Base-by-base conservation (phyloP, 2,888 invertebrate species). In the Melinaea marsaeus region DNA sequence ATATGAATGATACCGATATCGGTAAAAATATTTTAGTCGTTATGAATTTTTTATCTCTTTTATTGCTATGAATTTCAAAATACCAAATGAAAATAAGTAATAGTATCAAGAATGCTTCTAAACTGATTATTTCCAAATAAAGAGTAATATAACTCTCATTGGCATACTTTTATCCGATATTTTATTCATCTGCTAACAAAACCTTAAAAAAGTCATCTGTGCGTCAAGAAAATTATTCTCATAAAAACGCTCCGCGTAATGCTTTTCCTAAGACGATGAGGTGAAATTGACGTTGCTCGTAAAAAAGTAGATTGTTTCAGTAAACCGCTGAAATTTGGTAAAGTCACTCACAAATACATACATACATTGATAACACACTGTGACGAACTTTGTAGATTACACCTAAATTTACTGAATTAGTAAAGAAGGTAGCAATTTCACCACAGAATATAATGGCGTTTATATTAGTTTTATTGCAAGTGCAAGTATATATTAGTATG, bases 281-380 rank as follows among this genome's bases (percentile, higher is more conserved):
- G 75, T 73, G 79, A 83, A 84, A 85, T 83, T 85, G 84, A 85
- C 84, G 81, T 77, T 69, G 75, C 73, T 79, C 83, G 80, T 84
- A 85, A 85, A 85, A 84, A 80, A 22, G 78, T 79, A 82, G 78
- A 80, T 80, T 75, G 22, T 22, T 22, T 22, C 22, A 22, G 22
- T 22, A 22, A 22, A 22, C 22, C 22, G 22, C 22, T 22, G 78
- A 74, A 22, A 22, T 74, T 72, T 76, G 75, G 75, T 75, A 81
- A 81, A 79, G 79, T 79, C 81, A 59, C 69, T 66, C 71, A 67
- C 74, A 72, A 70, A 74, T 71, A 71, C 68, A 70, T 75, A 69
- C 81, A 45, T 45, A 60, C 79, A 22, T 22, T 78, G 79, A 81
- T 79, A 74, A 78, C 82, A 74, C 77, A 75, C 64, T 69, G 73